phyloP scores from a whole-genome alignment of 2,113 vertebrate genomes.

The Loxodonta africana region DNA sequence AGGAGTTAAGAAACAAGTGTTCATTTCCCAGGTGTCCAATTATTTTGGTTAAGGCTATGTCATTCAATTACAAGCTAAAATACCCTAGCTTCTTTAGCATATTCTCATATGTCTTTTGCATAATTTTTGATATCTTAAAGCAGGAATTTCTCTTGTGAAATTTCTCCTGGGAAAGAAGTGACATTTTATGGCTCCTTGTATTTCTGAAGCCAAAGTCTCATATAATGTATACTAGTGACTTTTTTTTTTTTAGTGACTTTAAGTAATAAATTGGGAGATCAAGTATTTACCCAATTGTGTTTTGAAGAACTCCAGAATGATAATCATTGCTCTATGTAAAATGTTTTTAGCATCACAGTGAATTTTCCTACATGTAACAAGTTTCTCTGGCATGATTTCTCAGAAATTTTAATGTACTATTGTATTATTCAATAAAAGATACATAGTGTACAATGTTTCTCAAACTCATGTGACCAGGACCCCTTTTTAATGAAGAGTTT shows the following conservation, averaged over 20 bases:
- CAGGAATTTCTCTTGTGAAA: slow-evolving; percentile 27
- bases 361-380: background rate
- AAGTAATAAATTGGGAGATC: background rate
- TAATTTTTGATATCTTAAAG: slow-evolving; percentile 58
- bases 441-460: background rate
- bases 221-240: background rate
- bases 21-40: slow-evolving; percentile 69
- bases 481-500: background rate
- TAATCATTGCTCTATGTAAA: slow-evolving; percentile 18
- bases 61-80: slow-evolving; percentile 62
- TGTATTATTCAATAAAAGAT: background rate
- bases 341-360: background rate
- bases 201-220: background rate
- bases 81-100: slow-evolving; percentile 40
- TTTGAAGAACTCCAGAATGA: background rate
- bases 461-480: background rate
- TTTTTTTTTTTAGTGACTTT: background rate
- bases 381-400: background rate
- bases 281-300: background rate
- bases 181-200: background rate
- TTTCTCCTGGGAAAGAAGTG: slow-evolving; percentile 42
- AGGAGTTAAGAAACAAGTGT: slow-evolving; percentile 16
- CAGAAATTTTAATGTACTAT: background rate
- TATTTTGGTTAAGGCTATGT: slow-evolving; percentile 66
- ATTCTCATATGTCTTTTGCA: slow-evolving; percentile 42